A percentile compares a stretch with the other conserved stretches of the same genome.
Conservation (phyloP, 2,888 invertebrate genomes). For the Drosophila neotestacea region DNA sequence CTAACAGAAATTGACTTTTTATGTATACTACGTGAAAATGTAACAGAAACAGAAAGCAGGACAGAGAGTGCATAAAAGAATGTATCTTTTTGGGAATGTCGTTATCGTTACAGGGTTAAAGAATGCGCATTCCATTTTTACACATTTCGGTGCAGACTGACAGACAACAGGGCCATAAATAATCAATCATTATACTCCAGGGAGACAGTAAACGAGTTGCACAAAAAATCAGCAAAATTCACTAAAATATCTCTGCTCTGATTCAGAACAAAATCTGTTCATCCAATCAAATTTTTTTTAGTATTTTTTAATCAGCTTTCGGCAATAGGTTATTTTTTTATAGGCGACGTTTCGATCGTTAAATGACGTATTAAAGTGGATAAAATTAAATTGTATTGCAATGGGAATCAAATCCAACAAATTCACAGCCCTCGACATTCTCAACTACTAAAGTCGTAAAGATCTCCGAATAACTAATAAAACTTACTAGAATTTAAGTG, state of each 20-base stretch:
- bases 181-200: slow-evolving; percentile 66
- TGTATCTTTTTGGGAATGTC: slow-evolving; percentile 27
- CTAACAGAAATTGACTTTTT: slow-evolving; percentile 75
- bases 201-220: slow-evolving; percentile 25
- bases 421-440: no score
- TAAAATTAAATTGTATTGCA: no score
- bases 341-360: no score
- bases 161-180: slow-evolving; percentile 48
- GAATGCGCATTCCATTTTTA: slow-evolving; percentile 38
- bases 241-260: slow-evolving; percentile 1
- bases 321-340: no score
- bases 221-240: slow-evolving; percentile 26
- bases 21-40: slow-evolving; percentile 70
- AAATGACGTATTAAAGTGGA: no score
- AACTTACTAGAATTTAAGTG: no score
- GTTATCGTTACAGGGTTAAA: slow-evolving; percentile 56
- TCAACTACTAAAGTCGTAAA: no score
- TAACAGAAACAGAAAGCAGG: slow-evolving; percentile 7
- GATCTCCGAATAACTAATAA: no score
- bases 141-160: neutral
- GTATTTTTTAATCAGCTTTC: slow-evolving; percentile 1
- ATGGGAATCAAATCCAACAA: no score
- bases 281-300: slow-evolving; percentile 7
- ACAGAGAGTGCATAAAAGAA: slow-evolving; percentile 10
- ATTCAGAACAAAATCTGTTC: slow-evolving; percentile 22